Base-by-base conservation (phyloP, 2,113 vertebrate genomes). In the Hippocampus mohnikei region DNA sequence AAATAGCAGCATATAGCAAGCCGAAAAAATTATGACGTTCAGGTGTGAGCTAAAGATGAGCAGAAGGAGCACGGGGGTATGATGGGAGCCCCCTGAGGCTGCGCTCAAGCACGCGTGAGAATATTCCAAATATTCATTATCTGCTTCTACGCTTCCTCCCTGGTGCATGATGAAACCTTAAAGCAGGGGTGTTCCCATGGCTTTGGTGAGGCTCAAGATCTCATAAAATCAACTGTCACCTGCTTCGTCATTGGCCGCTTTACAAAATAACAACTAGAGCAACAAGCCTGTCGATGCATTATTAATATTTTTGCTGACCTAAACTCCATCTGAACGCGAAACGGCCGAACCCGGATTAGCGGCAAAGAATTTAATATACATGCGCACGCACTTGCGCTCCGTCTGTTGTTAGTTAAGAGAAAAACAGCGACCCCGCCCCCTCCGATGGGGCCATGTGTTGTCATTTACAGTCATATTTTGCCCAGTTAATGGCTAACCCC, bases 201-300 rank as follows among this genome's bases (percentile, higher is more conserved):
- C 87, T 89, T 91, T 84, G 42, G 77, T 68, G 52, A 40, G 88
- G 89, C 89, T 92, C 91, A 91, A 85, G 81, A 91, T 90, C 90
- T 91, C 89, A 91, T 91, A 90, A 91, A 91, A 91, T 88, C 86
- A 91, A 87, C 86, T 90, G 88, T 89, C 89, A 89, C 86, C 88
- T 88, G 87, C 88, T 89, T 90, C 86, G 87, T 84, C 88, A 88
- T 87, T 88, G 84, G 87, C 79, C 86, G 89, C 89, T 90, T 44
- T 89, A 90, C 89, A 91, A 60, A 90, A 90, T 89, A 89, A 92
- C 87, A 90, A 88, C 86, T 87, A 84, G 79, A 83, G 81, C 81
- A 86, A 86, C 82, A 81, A 89, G 76, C 90, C 80, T 75, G 88
- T 87, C 85, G 80, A 90, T 89, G 87, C 85, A 89, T 88, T 92